A percentile compares a stretch with the other conserved stretches of the same genome.
Conservation (phyloP, 2,888 invertebrate genomes). For the Caenorhabditis panamensis region DNA sequence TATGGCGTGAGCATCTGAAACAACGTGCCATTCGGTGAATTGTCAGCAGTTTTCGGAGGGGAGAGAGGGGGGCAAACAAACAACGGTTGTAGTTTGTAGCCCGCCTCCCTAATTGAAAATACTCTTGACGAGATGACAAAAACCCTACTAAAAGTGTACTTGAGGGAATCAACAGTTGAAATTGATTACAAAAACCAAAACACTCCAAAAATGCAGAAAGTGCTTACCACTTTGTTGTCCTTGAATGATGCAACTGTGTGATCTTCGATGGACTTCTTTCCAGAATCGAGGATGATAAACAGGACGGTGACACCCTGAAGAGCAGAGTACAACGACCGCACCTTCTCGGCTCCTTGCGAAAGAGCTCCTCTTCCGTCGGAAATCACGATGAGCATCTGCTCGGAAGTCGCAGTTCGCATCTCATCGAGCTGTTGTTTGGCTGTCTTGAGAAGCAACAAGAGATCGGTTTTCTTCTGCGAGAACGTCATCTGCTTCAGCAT, state of each 20-base stretch:
- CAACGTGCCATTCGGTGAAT: conserved; percentile 7
- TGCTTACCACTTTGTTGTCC: conserved; percentile 81
- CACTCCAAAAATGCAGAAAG: background rate
- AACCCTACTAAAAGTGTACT: background rate
- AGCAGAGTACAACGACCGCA: conserved; percentile 65
- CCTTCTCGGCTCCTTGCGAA: conserved; percentile 88
- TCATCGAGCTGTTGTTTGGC: conserved; percentile 59
- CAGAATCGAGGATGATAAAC: conserved; percentile 96
- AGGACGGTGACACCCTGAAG: conserved; percentile 90
- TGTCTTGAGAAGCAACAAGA: conserved; percentile 82
- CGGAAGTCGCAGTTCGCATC: conserved; percentile 80
- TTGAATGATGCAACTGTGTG: conserved; percentile 89
- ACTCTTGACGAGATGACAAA: background rate
- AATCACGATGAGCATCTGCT: conserved; percentile 92
- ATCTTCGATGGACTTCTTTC: conserved; percentile 93
- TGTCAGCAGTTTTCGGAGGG: conserved; percentile 19
- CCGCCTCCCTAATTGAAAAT: background rate
- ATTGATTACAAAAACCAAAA: conserved; percentile 1
- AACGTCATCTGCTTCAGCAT: conserved; percentile 84
- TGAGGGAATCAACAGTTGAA: too few relatives aligned
- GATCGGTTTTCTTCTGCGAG: conserved; percentile 91
- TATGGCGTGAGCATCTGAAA: conserved; percentile 84
- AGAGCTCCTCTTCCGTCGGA: conserved; percentile 96
- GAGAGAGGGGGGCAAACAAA: background rate
- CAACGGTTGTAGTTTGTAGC: conserved; percentile 2